A percentile compares a stretch with the other conserved stretches of the same genome.
Evolutionary conservation across 1,140 invertebrate species (phyloP).

Genomic region (Brachionus angularis): DNA sequence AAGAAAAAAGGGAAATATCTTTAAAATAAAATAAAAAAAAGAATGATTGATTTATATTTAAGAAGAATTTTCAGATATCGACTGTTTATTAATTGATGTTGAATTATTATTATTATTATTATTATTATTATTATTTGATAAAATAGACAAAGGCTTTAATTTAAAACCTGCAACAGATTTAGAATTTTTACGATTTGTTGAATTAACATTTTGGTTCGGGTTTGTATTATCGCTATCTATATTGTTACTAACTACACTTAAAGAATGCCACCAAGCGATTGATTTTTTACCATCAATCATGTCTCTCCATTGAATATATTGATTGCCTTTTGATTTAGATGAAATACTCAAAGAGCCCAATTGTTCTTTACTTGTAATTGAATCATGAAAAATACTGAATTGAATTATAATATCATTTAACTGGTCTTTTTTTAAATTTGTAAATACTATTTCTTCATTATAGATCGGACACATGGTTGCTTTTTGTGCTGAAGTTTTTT

Average conservation of each 20-base stretch:
- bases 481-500: slow-evolving; percentile 98
- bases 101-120: no score
- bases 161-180: no score
- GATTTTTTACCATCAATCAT: slow-evolving; percentile 38
- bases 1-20: no score
- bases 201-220: slow-evolving; percentile 12
- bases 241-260: neutral
- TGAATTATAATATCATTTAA: slow-evolving; percentile 43
- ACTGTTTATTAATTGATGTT: no score
- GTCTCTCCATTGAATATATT: slow-evolving; percentile 41
- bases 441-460: slow-evolving; percentile 82
- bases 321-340: slow-evolving; percentile 28
- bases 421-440: slow-evolving; percentile 63
- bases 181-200: slow-evolving; percentile 5
- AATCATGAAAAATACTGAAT: slow-evolving; percentile 23
- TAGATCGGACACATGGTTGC: slow-evolving; percentile 93
- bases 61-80: no score
- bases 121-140: no score
- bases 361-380: slow-evolving; percentile 16
- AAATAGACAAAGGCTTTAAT: no score
- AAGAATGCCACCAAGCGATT: slow-evolving; percentile 39
- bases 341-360: slow-evolving; percentile 32
- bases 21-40: no score
- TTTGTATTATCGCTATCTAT: slow-evolving; percentile 22
- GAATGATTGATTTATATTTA: no score